Evolutionary conservation across 30 jellyfish, hydroid and myxozoan species (phyloP).

Genomic region (Clytia hemisphaerica): DNA sequence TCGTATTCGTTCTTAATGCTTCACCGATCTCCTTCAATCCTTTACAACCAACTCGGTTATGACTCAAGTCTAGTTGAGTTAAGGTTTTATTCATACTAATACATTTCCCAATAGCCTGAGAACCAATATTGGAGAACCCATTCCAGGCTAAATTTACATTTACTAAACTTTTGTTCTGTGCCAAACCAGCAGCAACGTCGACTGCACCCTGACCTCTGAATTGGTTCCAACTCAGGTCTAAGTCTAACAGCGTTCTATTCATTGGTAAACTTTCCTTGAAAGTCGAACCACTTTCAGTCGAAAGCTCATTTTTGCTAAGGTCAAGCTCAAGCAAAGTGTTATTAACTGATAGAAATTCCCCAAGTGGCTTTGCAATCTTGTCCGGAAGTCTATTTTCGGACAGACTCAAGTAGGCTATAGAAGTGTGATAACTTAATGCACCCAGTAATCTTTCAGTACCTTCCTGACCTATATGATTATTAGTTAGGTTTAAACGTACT

Average conservation of each 20-base stretch:
- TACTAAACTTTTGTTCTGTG: not conserved
- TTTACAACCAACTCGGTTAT: slow-evolving; percentile 44
- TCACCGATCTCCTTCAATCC: slow-evolving; percentile 37
- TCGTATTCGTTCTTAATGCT: slow-evolving; percentile 17
- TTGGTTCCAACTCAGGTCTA: slow-evolving; percentile 69
- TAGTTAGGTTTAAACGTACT: slow-evolving; percentile 31
- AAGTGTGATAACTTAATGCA: slow-evolving; percentile 10
- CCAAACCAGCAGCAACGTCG: slow-evolving; percentile 29
- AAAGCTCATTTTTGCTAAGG: slow-evolving; percentile 40
- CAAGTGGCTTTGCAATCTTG: slow-evolving; percentile 33
- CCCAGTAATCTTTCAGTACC: slow-evolving; percentile 38
- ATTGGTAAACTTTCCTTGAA: slow-evolving; percentile 25
- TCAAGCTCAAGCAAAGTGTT: not conserved
- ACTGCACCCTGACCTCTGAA: slow-evolving; percentile 53
- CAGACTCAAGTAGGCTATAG: slow-evolving; percentile 30
- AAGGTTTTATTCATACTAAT: slow-evolving; percentile 18
- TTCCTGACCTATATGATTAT: slow-evolving; percentile 17
- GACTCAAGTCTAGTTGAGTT: slow-evolving; percentile 43
- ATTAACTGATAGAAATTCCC: slow-evolving; percentile 29
- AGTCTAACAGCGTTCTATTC: slow-evolving; percentile 18
- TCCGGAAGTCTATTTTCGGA: slow-evolving; percentile 48
- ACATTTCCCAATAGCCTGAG: slow-evolving; percentile 62
- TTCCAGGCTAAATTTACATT: slow-evolving; percentile 55
- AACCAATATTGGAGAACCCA: slow-evolving; percentile 63
- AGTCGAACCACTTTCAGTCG: slow-evolving; percentile 26